Percentiles rank a stretch among this genome's conserved stretches.
Evolutionary conservation across 2,113 vertebrate genomes (phyloP).

Genomic region (Onychostruthus taczanowskii): DNA sequence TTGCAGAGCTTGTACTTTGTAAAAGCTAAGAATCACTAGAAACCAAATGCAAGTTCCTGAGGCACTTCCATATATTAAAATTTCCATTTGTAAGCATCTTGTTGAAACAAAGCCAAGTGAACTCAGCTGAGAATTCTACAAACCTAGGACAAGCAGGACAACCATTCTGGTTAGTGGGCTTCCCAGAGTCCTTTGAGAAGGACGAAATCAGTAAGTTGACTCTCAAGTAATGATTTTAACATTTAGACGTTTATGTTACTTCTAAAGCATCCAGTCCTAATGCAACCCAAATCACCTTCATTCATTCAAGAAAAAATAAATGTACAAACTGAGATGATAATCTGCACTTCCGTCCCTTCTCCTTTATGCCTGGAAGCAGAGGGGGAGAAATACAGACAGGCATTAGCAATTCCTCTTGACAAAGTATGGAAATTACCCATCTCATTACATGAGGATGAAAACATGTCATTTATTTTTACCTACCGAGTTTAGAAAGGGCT

Average conservation of each 20-base stretch:
- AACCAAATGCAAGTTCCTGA: neutral
- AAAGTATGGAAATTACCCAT: neutral
- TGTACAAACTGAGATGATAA: neutral
- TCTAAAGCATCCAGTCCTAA: neutral
- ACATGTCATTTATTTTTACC: neutral
- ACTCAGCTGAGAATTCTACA: neutral
- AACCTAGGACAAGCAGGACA: neutral
- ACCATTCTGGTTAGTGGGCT: rapidly evolving
- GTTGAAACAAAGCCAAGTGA: constrained; percentile 7
- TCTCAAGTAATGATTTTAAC: neutral
- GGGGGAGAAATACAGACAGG: neutral
- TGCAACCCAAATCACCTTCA: neutral
- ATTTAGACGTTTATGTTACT: neutral
- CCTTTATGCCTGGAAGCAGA: neutral
- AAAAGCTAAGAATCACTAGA: neutral
- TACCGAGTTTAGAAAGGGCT: neutral
- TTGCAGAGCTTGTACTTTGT: neutral
- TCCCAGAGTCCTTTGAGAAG: neutral
- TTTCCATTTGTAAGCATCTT: neutral
- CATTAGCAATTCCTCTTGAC: neutral
- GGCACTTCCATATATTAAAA: neutral
- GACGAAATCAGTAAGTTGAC: neutral
- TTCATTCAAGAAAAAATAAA: neutral
- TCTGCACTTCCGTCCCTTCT: neutral
- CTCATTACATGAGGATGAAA: neutral